A percentile compares a stretch with the other conserved stretches of the same genome.
Conservation (phyloP, 2,797 vertebrate genomes). For the Numenius phaeopus region DNA sequence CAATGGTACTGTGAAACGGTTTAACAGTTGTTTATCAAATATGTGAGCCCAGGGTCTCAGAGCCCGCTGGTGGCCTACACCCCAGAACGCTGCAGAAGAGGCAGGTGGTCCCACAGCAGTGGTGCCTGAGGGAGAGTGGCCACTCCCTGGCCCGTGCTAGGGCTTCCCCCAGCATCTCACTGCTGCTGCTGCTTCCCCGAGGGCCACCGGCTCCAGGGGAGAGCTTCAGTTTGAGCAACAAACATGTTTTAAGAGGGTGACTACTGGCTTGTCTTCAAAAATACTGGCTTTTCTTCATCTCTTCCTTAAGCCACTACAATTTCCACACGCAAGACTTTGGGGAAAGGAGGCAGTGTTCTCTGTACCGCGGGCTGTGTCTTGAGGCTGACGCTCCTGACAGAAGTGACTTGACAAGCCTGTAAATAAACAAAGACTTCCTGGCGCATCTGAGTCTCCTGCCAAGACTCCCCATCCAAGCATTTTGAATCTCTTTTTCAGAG, state of each 20-base stretch:
- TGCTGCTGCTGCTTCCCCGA: not conserved
- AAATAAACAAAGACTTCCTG: not conserved
- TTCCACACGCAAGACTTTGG: not conserved
- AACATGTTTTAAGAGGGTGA: not conserved
- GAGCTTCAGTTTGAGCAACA: not conserved
- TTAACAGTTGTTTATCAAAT: not conserved
- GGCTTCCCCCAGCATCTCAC: not conserved
- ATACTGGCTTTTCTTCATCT: not conserved
- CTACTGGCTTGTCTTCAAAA: not conserved
- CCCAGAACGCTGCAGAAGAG: accelerated
- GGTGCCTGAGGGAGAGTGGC: accelerated
- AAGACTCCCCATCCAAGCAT: not conserved
- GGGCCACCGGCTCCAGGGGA: accelerated
- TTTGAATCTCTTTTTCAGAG: not conserved
- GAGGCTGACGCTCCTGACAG: not conserved
- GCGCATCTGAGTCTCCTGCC: not conserved
- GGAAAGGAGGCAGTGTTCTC: not conserved
- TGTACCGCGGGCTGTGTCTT: not conserved
- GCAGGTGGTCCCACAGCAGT: not conserved
- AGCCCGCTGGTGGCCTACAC: not conserved
- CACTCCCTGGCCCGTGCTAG: accelerated
- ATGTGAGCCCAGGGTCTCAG: accelerated
- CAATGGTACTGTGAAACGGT: accelerated
- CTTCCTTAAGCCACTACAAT: not conserved
- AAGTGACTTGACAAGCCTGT: not conserved